Evolutionary conservation across 2,888 invertebrate genomes (phyloP).

Genomic region (Drosophila falleni): DNA sequence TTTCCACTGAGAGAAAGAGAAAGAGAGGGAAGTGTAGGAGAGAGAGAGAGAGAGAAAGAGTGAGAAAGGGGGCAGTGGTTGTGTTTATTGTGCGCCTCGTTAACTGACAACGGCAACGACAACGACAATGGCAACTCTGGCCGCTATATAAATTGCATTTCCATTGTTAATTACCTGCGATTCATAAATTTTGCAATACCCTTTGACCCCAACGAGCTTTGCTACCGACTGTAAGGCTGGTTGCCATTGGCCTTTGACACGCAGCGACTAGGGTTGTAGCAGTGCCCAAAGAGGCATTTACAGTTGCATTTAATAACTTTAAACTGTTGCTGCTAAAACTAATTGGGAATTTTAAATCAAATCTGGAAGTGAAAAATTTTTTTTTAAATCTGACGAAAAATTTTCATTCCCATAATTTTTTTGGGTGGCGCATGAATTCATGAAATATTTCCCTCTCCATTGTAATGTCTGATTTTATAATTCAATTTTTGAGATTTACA

Average conservation of each 20-base stretch:
- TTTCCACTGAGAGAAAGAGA: neutral
- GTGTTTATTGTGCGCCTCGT: constrained; percentile 71
- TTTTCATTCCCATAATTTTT: constrained; percentile 25
- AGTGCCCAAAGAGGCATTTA: too few species aligned
- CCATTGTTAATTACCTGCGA: constrained; percentile 81
- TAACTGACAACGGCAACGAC: constrained; percentile 43
- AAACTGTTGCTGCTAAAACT: too few species aligned
- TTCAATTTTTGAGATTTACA: constrained; percentile 56
- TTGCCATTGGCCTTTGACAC: constrained; percentile 24
- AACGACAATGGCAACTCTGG: constrained; percentile 57
- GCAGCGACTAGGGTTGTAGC: constrained; percentile 6
- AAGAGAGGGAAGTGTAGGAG: neutral
- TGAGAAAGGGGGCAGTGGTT: neutral
- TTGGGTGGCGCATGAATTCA: constrained; percentile 9
- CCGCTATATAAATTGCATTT: constrained; percentile 77
- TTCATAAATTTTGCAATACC: constrained; percentile 70
- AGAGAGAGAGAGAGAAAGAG: too few species aligned
- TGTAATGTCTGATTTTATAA: constrained; percentile 47
- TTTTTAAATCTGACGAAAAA: constrained; percentile 18
- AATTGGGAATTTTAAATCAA: too few species aligned
- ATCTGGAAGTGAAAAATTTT: too few species aligned
- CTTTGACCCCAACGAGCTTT: constrained; percentile 46
- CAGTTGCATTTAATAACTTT: too few species aligned
- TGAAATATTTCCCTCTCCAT: constrained; percentile 10
- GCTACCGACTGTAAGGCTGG: neutral